Evolutionary conservation across 2,888 invertebrate genomes (phyloP), one percentile per base, ranked within the genome.

Genomic region (Tenodera sinensis): DNA sequence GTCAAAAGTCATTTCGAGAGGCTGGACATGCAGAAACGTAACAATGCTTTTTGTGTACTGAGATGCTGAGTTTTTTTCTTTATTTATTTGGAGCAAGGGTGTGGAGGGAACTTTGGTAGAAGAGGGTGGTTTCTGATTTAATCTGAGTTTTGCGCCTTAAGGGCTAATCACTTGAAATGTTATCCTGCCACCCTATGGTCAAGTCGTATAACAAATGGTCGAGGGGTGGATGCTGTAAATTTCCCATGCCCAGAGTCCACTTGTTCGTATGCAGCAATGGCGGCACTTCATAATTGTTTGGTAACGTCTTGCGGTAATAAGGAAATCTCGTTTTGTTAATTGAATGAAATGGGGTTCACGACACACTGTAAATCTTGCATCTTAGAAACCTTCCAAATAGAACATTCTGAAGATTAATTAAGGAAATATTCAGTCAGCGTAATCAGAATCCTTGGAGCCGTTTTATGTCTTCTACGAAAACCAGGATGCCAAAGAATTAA

Each of bases 81-180:
- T 71, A 71, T 71, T 71, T 71, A 71, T 71, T 71, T 71, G 54
- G 54, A 71, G 54, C 14, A 71, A 71, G 34, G 34, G 28, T 82
- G 20, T 25, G 25, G 84, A 84, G 84, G 84, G 28, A 71, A 71
- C 20, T 71, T 84, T 1, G 84, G 15, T 28, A 25, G 84, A 84
- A 34, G 83, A 42, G 87, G 88, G 88, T 85, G 54, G 85, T 71
- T 88, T 71, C 85, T 88, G 84, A 84, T 88, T 71, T 85, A 85
- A 88, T 88, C 88, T 88, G 84, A 84, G 34, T 84, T 84, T 28
- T 84, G 81, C 71, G 88, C 88, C 88, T 88, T 88, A 88, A 88
- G 84, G 88, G 88, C 84, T 88, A 88, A 85, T 88, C 88, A 88
- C 88, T 88, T 85, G 83, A 88, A 88, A 88, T 84, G 88, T 81